Evolutionary conservation across 2,888 invertebrate species (phyloP), one percentile per base, ranked within the genome.

Genomic region (Alloplasta piceator): DNA sequence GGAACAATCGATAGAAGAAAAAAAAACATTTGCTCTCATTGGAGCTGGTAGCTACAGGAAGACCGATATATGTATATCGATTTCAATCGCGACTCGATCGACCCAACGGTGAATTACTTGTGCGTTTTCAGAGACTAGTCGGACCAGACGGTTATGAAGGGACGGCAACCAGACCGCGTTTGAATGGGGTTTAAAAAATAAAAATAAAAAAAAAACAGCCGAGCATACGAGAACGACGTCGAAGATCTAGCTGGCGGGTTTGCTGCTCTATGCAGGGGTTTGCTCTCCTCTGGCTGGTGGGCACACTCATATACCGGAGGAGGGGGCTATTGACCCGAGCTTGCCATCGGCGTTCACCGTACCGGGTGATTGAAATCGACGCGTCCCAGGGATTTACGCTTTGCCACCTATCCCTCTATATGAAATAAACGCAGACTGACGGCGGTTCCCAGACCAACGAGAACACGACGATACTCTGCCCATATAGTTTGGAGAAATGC

Each of bases 1-100:
- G 3, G 26, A 26, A 26, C 26, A 26, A 26, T 26, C 26, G 26
- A 26, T 26, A 26, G 26, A 26, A 26, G 3, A 26, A 26, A 26
- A 26, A 26, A 26, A 26, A 26, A 26, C 26, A 26, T 48, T 68
- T 68, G 9, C 16, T 56, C 9, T 41, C 46, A 58, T 43, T 55
- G 56, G 73, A 74, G 52, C 67, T 67, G 16, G 67, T 46, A 67
- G 16, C 26, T 26, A 26, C 26, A 26, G 26, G 26, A 26, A 26
- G 26, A 26, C 26, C 26, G 26, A 26, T 26, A 26, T 26, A 26
- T 26, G 26, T 3, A 26, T 88, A 89, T 87, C 87, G 89, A 89
- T 90, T 89, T 87, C 89, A 87, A 89, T 88, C 88, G 88, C 82
- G 87, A 87, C 86, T 88, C 87, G 86, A 89, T 90, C 87, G 86